Percentiles rank a stretch among this genome's conserved stretches.
Evolutionary conservation across 2,113 vertebrate species (phyloP).

Genomic region (Anser cygnoides): DNA sequence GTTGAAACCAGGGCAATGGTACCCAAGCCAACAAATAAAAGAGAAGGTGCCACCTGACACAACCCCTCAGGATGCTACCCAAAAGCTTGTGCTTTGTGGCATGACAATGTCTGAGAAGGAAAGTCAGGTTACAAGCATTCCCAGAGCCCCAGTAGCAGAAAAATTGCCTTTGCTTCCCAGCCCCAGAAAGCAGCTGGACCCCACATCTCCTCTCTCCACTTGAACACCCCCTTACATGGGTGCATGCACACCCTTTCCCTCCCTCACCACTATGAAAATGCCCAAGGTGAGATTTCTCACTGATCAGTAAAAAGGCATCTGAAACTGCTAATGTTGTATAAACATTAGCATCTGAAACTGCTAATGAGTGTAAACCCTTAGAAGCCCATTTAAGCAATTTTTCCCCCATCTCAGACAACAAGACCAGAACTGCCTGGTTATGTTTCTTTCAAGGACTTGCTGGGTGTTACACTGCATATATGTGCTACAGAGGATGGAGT

Average conservation of each 20-base stretch:
- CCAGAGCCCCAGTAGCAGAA: conserved; percentile 10
- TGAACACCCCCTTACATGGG: neutral
- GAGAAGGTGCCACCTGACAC: neutral
- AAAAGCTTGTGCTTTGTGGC: neutral
- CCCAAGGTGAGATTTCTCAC: neutral
- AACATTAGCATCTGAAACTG: neutral
- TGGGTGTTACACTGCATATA: neutral
- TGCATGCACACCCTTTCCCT: neutral
- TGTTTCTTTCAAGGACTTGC: neutral
- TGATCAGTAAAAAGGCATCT: neutral
- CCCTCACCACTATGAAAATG: neutral
- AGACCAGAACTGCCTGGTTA: neutral
- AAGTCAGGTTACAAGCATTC: neutral
- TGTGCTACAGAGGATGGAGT: neutral
- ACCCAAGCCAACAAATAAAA: neutral
- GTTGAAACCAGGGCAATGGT: neutral
- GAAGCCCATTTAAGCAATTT: no score
- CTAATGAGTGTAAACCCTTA: no score
- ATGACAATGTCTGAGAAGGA: neutral
- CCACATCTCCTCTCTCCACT: neutral
- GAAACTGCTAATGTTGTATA: neutral
- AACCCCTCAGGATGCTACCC: neutral
- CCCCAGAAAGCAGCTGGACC: conserved; percentile 20
- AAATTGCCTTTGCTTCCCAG: neutral
- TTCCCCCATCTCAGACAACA: neutral